Evolutionary conservation across 2,888 invertebrate genomes (phyloP).

Genomic region (Trachelus iudaicus): DNA sequence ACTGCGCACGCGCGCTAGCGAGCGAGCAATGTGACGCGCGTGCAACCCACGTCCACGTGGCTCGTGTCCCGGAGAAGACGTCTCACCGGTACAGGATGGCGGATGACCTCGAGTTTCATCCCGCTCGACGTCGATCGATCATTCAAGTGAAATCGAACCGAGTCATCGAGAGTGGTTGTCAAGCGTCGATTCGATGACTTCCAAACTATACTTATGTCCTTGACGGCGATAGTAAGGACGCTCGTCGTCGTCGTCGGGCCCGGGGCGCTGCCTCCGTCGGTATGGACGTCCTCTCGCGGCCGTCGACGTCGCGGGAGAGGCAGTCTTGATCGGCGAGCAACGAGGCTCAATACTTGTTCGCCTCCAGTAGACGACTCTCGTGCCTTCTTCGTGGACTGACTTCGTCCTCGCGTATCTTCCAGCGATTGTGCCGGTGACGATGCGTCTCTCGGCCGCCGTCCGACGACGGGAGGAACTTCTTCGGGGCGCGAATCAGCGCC

Average conservation of each 20-base stretch:
- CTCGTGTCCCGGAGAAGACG: neutral
- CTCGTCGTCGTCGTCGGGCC: neutral
- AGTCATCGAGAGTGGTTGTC: neutral
- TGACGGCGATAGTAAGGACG: neutral
- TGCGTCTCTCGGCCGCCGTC: constrained; percentile 50
- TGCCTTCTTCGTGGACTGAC: constrained; percentile 51
- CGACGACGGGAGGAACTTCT: constrained; percentile 43
- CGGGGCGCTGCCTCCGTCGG: neutral
- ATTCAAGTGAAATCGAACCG: neutral
- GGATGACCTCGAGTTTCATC: neutral
- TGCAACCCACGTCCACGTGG: neutral
- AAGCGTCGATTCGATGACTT: neutral
- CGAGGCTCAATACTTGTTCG: constrained; percentile 59
- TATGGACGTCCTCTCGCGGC: neutral
- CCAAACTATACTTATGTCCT: neutral
- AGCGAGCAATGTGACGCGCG: neutral
- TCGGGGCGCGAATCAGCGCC: constrained; percentile 51
- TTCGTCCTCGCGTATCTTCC: constrained; percentile 50
- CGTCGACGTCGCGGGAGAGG: constrained; percentile 38
- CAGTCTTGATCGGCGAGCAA: constrained; percentile 63
- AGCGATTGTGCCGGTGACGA: constrained; percentile 60
- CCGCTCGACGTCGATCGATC: neutral
- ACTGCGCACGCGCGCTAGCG: neutral
- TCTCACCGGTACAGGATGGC: constrained; percentile 1
- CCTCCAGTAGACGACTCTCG: constrained; percentile 50